These are phyloP conservation scores for Drosophila macrothrix DNA, from an alignment of 2,888 invertebrate species.

Conservation along the genomic window DNA sequence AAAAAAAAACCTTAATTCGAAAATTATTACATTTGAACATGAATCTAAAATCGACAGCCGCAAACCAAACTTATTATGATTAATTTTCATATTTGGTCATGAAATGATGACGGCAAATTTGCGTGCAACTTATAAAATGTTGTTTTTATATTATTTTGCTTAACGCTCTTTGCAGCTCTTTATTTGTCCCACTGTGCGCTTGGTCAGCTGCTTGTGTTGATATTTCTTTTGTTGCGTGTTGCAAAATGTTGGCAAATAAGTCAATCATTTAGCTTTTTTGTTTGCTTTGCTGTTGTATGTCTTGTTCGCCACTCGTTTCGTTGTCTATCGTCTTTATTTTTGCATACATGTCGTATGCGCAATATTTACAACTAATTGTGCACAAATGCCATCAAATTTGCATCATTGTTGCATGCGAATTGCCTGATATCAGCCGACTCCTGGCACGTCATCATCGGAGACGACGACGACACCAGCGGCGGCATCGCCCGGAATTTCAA, in stretches of 20 bases:
- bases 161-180: too few species aligned
- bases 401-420: slow-evolving; percentile 58
- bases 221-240: slow-evolving; percentile 69
- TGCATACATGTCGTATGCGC: slow-evolving; percentile 71
- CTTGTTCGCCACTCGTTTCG: slow-evolving; percentile 35
- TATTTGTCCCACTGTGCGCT: slow-evolving; percentile 51
- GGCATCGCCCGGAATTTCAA: slow-evolving; percentile 64
- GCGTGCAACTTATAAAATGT: neutral
- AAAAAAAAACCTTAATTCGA: neutral
- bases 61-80: neutral
- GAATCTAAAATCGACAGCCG: neutral
- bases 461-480: slow-evolving; percentile 25
- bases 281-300: slow-evolving; percentile 38
- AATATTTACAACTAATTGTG: slow-evolving; percentile 78
- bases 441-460: slow-evolving; percentile 25
- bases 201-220: slow-evolving; percentile 71
- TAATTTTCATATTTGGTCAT: neutral
- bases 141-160: neutral
- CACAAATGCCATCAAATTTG: slow-evolving; percentile 78
- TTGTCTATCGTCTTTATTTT: slow-evolving; percentile 5
- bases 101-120: neutral
- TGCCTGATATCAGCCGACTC: slow-evolving; percentile 6
- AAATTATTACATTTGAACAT: neutral
- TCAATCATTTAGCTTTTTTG: slow-evolving; percentile 63
- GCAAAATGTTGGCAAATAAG: slow-evolving; percentile 76